Percentiles rank a stretch among this genome's conserved stretches.
phyloP scores from a whole-genome alignment of 1,140 invertebrate genomes.

The Gonatopus flavifemur region DNA sequence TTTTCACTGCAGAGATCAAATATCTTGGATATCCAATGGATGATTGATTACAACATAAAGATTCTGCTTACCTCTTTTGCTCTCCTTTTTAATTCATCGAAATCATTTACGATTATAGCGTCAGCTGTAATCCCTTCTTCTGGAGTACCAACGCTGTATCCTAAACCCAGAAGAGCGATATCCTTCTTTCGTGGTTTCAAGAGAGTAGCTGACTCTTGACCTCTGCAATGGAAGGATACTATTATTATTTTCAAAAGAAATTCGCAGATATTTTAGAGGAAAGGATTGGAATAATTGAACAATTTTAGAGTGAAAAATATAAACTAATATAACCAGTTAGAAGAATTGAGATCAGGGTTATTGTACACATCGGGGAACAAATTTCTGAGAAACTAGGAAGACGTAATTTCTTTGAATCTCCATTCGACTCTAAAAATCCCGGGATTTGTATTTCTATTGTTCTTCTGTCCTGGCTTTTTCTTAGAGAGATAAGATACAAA shows the following conservation, averaged over 20 bases:
- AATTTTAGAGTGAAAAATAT: neutral
- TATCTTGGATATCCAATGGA: neutral
- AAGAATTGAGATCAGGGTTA: constrained; percentile 11
- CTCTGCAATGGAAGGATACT: constrained; percentile 55
- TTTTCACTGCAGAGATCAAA: neutral
- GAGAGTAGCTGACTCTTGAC: constrained; percentile 65
- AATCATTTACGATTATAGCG: constrained; percentile 69
- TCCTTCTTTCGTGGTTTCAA: constrained; percentile 63
- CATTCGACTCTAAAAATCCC: too few species aligned
- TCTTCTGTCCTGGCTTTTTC: too few species aligned
- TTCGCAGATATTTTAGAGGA: too few species aligned
- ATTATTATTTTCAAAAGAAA: too few species aligned
- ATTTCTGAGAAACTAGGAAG: too few species aligned
- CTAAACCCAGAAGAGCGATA: constrained; percentile 67
- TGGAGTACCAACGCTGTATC: constrained; percentile 67
- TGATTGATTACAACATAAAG: neutral
- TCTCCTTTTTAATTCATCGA: constrained; percentile 64
- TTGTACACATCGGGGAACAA: too few species aligned
- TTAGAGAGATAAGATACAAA: too few species aligned
- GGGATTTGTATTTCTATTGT: too few species aligned
- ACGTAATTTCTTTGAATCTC: too few species aligned
- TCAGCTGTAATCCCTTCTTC: constrained; percentile 68
- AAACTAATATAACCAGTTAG: constrained; percentile 19
- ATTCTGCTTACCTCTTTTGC: constrained; percentile 48
- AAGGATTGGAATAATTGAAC: constrained; percentile 8